Evolutionary conservation across 2,888 invertebrate genomes (phyloP).

Genomic region (Petrophora chlorosata): DNA sequence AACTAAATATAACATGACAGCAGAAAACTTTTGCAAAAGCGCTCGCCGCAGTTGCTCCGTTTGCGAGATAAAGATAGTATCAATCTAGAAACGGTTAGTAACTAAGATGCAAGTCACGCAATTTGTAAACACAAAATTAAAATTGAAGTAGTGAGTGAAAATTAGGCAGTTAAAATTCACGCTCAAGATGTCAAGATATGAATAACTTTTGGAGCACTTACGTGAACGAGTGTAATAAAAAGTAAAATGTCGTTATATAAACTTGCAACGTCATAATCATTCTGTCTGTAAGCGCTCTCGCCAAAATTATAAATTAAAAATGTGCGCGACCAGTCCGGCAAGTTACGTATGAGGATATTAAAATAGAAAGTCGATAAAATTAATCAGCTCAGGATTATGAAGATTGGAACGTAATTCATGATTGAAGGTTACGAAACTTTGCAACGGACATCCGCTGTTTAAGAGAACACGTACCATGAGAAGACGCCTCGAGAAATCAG

Average conservation of each 20-base stretch:
- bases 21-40: not conserved
- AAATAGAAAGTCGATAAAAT: constrained; percentile 66
- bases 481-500: constrained; percentile 67
- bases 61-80: constrained; percentile 1
- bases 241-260: constrained; percentile 64
- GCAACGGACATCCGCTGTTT: constrained; percentile 54
- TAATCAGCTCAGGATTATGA: constrained; percentile 30
- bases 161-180: constrained; percentile 34
- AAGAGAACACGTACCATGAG: constrained; percentile 40
- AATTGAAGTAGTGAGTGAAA: constrained; percentile 37
- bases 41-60: constrained; percentile 2
- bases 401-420: constrained; percentile 23
- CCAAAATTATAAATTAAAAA: constrained; percentile 62
- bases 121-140: constrained; percentile 15
- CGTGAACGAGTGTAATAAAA: constrained; percentile 44
- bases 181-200: constrained; percentile 33
- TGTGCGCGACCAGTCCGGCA: constrained; percentile 47
- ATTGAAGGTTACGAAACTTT: constrained; percentile 37
- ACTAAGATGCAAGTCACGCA: constrained; percentile 29
- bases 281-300: constrained; percentile 54
- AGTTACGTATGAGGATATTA: constrained; percentile 47
- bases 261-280: constrained; percentile 48
- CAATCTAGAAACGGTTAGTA: constrained; percentile 1
- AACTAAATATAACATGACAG: constrained; percentile 1
- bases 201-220: constrained; percentile 31